Base-by-base conservation (phyloP, 2,797 vertebrate species). In the Choloepus didactylus region DNA sequence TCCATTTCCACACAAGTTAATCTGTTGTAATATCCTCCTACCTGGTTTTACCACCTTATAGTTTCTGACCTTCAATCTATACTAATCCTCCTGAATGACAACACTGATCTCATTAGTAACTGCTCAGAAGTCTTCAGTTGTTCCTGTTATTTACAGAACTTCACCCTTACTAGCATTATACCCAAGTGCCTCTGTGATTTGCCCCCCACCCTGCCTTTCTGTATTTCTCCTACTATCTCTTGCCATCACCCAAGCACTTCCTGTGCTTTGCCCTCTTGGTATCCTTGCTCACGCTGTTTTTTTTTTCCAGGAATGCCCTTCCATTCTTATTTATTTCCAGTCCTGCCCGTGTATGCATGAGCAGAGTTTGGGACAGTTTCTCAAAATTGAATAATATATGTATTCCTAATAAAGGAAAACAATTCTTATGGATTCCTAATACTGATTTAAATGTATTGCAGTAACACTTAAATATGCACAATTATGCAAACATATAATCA, bases 361-460 rank as follows among this genome's bases (percentile, higher is more conserved):
- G 8, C 23, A 75, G 54, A 66, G 38, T 84, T 89, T 77, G 76
- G 23, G 35, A 41, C 27, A 29, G 4, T 56, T 38, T 41, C 1
- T 67, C 41, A 77, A 77, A 84, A 67, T 81, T 85, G 21, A 96
- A 5, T 81, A 54, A 51, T 89, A 81, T 76, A 9, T 84, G 56
- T 2, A 89, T 93, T 46, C 23, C 67, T 91, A 76, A 70, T 86
- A 79, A 80, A 59, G 49, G 80, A 16, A 86, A 72, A 82, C 3
- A 56, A 0, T 79, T 93, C 31, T 87, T 75, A 51, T 3, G 8
- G 49, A 35, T 93, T 69, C 11, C 51, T 89, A 29, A 62, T 83
- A 69, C 14, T 60, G 25, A 89, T 73, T 94, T 89, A 95, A 91
- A 46, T 88, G 3, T 75, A 77, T 89, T 93, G 29, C 27, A 82